Percentiles rank a stretch among this genome's conserved stretches.
These are phyloP conservation scores for Philaethria dido DNA, from an alignment of 2,888 invertebrate species.

Conservation along the genomic window DNA sequence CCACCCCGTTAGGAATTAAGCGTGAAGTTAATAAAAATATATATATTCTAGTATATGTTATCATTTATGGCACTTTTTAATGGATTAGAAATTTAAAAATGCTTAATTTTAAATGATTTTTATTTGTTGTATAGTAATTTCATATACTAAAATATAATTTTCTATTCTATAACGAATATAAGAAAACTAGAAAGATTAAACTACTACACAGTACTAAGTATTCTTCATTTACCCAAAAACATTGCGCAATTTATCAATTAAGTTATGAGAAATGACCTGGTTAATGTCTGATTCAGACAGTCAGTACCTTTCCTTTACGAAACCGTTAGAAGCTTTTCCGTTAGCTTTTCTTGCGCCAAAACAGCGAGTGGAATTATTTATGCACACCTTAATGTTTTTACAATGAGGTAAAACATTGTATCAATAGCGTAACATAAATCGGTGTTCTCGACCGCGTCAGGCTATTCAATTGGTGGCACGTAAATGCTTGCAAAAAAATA, in stretches of 20 bases:
- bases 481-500: constrained; percentile 52
- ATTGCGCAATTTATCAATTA: constrained; percentile 28
- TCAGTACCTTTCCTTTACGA: constrained; percentile 24
- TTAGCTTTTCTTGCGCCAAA: constrained; percentile 42
- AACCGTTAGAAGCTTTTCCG: constrained; percentile 42
- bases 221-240: background rate
- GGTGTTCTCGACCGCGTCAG: constrained; percentile 63
- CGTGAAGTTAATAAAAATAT: no score
- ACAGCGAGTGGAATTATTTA: constrained; percentile 40
- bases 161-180: no score
- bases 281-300: constrained; percentile 31
- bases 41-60: no score
- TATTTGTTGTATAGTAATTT: no score
- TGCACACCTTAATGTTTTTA: constrained; percentile 46
- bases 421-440: constrained; percentile 51
- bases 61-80: no score
- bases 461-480: constrained; percentile 66
- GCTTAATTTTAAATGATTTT: no score
- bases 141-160: no score
- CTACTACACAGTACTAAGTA: background rate
- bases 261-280: constrained; percentile 22
- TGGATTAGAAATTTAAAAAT: no score
- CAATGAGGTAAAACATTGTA: constrained; percentile 37
- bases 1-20: no score
- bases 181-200: background rate